Evolutionary conservation across 2,113 vertebrate species (phyloP).

Genomic region (Todiramphus chloris): DNA sequence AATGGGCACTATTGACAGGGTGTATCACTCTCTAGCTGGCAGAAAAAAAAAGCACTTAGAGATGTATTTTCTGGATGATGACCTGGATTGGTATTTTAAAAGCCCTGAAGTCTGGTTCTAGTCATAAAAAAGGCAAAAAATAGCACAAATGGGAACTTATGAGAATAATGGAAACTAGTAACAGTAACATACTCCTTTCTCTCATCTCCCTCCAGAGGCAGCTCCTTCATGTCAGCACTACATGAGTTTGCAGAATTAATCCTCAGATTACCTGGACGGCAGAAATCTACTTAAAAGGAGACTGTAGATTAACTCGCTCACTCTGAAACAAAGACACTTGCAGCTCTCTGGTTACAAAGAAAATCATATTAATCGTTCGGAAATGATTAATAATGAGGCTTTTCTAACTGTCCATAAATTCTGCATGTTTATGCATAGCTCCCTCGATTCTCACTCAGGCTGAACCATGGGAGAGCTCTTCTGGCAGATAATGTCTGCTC

Average conservation of each 20-base stretch:
- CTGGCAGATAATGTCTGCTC: background rate
- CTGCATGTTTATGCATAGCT: background rate
- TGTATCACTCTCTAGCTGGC: background rate
- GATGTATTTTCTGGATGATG: background rate
- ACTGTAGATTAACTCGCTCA: background rate
- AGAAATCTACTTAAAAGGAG: slow-evolving; percentile 21
- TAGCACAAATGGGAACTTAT: background rate
- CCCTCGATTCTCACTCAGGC: background rate
- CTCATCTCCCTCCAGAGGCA: background rate
- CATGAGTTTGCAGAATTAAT: background rate
- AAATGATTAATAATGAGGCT: background rate
- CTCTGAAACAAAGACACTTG: background rate
- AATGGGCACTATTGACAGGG: accelerated
- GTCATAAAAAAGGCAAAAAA: background rate
- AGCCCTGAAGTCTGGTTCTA: background rate
- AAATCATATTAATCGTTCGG: background rate
- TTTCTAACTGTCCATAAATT: background rate
- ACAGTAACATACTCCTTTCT: background rate
- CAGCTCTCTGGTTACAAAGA: background rate
- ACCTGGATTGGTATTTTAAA: background rate
- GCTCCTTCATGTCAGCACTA: background rate
- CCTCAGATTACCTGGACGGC: background rate
- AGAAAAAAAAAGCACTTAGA: background rate
- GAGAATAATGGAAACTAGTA: background rate
- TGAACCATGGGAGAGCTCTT: background rate